These are phyloP conservation scores for Drosophila anceps DNA, from an alignment of 2,888 invertebrate genomes.

Conservation along the genomic window DNA sequence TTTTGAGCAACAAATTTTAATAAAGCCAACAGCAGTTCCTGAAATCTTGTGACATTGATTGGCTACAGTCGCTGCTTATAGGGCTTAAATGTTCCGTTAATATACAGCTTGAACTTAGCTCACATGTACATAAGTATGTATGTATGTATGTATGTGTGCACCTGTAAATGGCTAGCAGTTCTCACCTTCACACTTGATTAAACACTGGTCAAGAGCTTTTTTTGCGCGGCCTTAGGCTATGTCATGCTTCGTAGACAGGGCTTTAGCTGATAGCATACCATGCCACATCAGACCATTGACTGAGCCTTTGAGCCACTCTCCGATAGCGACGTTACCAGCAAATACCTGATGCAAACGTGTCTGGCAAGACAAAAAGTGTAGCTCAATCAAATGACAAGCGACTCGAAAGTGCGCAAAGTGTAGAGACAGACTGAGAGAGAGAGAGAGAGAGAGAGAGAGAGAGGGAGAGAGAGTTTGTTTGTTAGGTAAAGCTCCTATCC, in stretches of 20 bases:
- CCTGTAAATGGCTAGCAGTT: conserved; percentile 6
- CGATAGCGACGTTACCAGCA: conserved; percentile 29
- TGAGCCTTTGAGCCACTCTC: conserved; percentile 45
- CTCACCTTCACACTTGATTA: conserved; percentile 39
- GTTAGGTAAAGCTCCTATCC: background rate
- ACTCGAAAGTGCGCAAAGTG: background rate
- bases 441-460: background rate
- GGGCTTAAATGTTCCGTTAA: background rate
- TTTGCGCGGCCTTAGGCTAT: background rate
- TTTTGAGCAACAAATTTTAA: background rate
- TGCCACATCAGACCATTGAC: background rate
- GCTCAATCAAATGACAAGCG: conserved; percentile 9
- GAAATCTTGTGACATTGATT: conserved; percentile 17
- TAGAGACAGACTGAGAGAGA: background rate
- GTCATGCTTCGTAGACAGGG: conserved; percentile 7
- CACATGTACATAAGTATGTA: too few relatives aligned
- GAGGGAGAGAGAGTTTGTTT: background rate
- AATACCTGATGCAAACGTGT: conserved; percentile 51
- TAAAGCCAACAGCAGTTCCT: background rate
- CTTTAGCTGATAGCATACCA: conserved; percentile 25
- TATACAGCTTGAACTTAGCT: background rate
- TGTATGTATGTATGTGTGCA: background rate
- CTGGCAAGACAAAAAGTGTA: conserved; percentile 41
- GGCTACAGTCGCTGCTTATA: background rate
- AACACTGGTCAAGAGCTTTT: conserved; percentile 16